A percentile compares a stretch with the other conserved stretches of the same genome.
Evolutionary conservation across 2,797 vertebrate species (phyloP).

Genomic region (Protonibea diacanthus): DNA sequence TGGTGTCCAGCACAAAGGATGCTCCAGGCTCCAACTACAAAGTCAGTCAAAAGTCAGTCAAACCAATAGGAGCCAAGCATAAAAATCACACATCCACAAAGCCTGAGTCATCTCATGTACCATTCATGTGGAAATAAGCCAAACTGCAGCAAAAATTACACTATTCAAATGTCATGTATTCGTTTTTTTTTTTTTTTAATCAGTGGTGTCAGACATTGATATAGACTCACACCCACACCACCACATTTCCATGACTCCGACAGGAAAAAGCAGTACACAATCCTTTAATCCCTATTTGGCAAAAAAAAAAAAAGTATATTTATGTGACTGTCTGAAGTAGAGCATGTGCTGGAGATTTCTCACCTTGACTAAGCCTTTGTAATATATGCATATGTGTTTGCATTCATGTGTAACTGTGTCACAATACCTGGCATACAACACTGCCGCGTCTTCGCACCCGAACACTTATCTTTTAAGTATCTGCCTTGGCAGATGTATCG

Average conservation of each 20-base stretch:
- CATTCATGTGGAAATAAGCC: conserved; percentile 54
- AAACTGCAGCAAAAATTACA: conserved; percentile 40
- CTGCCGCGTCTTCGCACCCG: conserved; percentile 29
- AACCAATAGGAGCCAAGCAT: conserved; percentile 16
- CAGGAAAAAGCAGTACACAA: neutral
- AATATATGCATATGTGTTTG: neutral
- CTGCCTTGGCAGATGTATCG: conserved; percentile 69
- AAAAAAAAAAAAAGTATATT: neutral
- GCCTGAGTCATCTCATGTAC: conserved; percentile 39
- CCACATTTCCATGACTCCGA: conserved; percentile 31
- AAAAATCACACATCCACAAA: conserved; percentile 15
- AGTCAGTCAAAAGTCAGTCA: neutral
- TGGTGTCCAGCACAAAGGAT: conserved; percentile 67
- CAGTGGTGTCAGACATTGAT: conserved; percentile 40
- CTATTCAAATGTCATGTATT: conserved; percentile 48
- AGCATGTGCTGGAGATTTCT: neutral
- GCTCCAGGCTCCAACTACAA: conserved; percentile 64
- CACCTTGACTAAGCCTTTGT: neutral
- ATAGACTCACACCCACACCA: conserved; percentile 10
- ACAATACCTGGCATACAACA: conserved; percentile 74
- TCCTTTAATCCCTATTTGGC: neutral
- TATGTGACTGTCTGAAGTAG: neutral
- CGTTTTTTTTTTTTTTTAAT: conserved; percentile 26
- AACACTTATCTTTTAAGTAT: conserved; percentile 70
- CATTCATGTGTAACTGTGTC: neutral